These are phyloP conservation scores for Peromyscus maniculatus DNA, from an alignment of 2,113 vertebrate genomes.

Conservation along the genomic window DNA sequence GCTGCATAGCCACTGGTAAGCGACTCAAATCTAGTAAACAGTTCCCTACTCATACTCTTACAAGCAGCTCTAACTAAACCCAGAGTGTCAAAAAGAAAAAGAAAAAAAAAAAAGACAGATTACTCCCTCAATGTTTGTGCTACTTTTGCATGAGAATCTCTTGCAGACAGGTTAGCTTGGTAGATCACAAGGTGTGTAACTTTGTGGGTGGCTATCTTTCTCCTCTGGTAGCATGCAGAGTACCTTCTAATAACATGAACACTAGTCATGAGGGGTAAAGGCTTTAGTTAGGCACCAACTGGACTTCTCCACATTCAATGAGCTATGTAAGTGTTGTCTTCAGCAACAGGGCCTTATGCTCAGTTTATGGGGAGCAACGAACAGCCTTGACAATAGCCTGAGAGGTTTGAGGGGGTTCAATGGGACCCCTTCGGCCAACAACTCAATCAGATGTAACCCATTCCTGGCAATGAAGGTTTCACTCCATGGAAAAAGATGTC, in stretches of 20 bases:
- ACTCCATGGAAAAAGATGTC: background rate
- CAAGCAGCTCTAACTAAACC: background rate
- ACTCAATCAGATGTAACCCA: background rate
- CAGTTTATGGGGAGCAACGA: background rate
- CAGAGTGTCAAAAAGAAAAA: background rate
- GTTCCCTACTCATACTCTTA: background rate
- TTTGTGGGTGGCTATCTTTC: background rate
- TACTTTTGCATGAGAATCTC: background rate
- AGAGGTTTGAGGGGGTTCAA: background rate
- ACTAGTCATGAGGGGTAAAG: background rate
- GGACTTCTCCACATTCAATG: no score
- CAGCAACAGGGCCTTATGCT: background rate
- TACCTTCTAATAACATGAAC: background rate
- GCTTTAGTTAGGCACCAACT: no score
- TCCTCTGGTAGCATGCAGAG: background rate
- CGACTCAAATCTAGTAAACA: background rate
- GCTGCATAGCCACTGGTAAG: background rate
- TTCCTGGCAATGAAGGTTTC: background rate
- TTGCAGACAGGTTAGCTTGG: background rate
- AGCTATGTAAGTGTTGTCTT: no score
- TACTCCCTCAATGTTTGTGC: background rate
- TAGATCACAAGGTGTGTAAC: background rate
- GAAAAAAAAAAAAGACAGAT: background rate
- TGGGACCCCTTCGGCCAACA: background rate
- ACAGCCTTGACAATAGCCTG: background rate